Evolutionary conservation across 1,140 invertebrate species (phyloP).

Genomic region (Manduca sexta): DNA sequence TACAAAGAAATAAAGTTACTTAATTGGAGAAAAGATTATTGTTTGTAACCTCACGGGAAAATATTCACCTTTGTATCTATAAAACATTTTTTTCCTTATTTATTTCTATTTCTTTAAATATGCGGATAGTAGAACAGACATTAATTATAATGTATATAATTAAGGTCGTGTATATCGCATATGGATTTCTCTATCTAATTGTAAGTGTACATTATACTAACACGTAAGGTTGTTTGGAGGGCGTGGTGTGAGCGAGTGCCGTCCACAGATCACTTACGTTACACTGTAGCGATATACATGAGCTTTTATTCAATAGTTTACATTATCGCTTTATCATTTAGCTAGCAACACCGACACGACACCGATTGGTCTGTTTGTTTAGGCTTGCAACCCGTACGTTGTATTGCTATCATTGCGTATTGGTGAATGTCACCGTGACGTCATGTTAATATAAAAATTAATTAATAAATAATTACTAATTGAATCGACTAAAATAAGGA

Average conservation of each 20-base stretch:
- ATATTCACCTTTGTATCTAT: too few relatives aligned
- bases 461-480: not conserved
- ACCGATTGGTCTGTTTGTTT: constrained; percentile 56
- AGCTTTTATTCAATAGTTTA: constrained; percentile 38
- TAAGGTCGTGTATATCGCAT: too few relatives aligned
- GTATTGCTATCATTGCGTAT: constrained; percentile 48
- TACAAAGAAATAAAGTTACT: not conserved
- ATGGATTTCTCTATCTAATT: too few relatives aligned
- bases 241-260: constrained; percentile 8
- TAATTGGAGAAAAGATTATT: not conserved
- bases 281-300: constrained; percentile 31
- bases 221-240: too few relatives aligned
- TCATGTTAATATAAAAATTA: not conserved
- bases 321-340: constrained; percentile 35
- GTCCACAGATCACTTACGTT: constrained; percentile 14
- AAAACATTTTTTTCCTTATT: too few relatives aligned
- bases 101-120: too few relatives aligned
- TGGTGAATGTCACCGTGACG: not conserved
- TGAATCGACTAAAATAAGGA: too few relatives aligned
- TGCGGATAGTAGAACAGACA: too few relatives aligned
- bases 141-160: too few relatives aligned
- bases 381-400: constrained; percentile 34
- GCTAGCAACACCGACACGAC: constrained; percentile 62
- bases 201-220: too few relatives aligned
- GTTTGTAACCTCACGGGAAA: too few relatives aligned